Evolutionary conservation across 2,888 invertebrate genomes (phyloP), one percentile per base, ranked within the genome.

Genomic region (Tricholauxania praeusta): DNA sequence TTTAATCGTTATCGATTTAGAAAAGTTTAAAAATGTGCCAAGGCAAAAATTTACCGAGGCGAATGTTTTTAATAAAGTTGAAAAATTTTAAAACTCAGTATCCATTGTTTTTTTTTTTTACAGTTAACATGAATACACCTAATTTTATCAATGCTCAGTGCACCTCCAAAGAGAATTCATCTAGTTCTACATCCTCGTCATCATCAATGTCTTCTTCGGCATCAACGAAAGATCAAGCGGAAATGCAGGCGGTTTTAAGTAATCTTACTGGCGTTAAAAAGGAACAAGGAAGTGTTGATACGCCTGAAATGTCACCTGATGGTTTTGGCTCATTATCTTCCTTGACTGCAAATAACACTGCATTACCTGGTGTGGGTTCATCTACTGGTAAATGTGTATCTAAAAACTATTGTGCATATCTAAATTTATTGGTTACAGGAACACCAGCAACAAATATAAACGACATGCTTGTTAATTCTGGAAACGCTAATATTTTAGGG

Each of bases 221-320:
- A 75, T 81, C 15, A 82, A 83, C 60, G 83, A 84, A 60, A 83
- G 84, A 69, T 60, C 76, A 78, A 32, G 63, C 70, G 59, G 74
- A 73, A 49, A 75, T 74, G 72, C 81, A 83, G 5, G 82, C 82
- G 71, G 75, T 81, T 14, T 72, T 86, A 5, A 76, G 78, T 10
- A 81, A 78, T 64, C 74, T 84, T 15, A 80, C 79, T 0, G 82
- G 80, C 65, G 77, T 85, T 65, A 86, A 86, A 69, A 86, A 86
- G 52, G 86, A 86, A 69, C 85, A 85, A 63, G 75, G 76, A 10
- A 77, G 70, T 39, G 49, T 81, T 47, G 82, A 84, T n/a, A 75
- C 81, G 3, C 83, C 84, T 32, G 82, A 80, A 47, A 82, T 85
- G 81, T 86, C 86, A 2, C 86, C 86, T 12, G 83, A 84, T 63